Evolutionary conservation across 2,797 vertebrate species (phyloP).

Genomic region (Scolopax bukidnonensis): DNA sequence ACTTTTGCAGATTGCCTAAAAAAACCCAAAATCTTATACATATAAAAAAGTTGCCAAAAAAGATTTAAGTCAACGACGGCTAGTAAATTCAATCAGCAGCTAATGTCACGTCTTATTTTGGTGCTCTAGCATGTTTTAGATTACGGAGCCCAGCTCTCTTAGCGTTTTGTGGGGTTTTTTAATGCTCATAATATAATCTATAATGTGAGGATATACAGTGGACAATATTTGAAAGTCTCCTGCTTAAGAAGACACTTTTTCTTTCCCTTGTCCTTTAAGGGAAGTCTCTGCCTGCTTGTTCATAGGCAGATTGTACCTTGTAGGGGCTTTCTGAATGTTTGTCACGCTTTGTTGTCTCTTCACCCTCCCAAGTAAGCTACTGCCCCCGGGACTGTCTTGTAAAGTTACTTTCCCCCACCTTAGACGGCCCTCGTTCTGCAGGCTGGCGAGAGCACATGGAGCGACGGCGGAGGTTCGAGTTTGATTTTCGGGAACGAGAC

Average conservation of each 20-base stretch:
- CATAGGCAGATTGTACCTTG: neutral
- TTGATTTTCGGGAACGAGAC: constrained; percentile 92
- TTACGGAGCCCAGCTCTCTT: neutral
- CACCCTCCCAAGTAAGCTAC: neutral
- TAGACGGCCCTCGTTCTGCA: constrained; percentile 88
- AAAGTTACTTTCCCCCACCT: constrained; percentile 56
- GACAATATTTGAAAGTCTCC: neutral
- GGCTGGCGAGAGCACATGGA: constrained; percentile 96
- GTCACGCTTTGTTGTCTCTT: neutral
- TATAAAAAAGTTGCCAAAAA: neutral
- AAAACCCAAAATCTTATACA: neutral
- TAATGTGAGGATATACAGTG: neutral
- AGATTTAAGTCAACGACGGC: neutral
- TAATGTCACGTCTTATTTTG: neutral
- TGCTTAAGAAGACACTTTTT: neutral
- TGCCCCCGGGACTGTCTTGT: neutral
- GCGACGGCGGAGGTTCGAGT: constrained; percentile 91
- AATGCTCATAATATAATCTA: neutral
- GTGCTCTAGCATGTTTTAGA: neutral
- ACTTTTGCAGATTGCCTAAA: neutral
- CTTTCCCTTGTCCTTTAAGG: neutral
- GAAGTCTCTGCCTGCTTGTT: neutral
- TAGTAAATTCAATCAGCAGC: neutral
- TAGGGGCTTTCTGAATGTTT: neutral
- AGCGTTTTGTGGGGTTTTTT: accelerated